phyloP scores from a whole-genome alignment of 1,140 invertebrate genomes.

The Neelides sp. region DNA sequence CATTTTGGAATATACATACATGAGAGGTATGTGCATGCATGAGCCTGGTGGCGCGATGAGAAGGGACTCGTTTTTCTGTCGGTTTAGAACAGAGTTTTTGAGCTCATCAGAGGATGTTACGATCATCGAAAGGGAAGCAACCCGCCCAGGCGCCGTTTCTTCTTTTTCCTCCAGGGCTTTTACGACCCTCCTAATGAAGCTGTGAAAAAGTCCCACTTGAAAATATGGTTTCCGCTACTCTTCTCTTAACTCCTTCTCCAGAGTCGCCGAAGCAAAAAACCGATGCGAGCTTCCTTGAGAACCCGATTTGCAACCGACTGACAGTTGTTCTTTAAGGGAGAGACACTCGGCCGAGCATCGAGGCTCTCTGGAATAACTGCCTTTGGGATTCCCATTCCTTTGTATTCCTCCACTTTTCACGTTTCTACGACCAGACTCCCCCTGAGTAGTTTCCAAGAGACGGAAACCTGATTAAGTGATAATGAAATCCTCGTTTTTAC shows the following conservation, averaged over 20 bases:
- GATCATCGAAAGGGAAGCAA: conserved; percentile 31
- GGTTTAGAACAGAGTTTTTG: neutral
- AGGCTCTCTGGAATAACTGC: too few species aligned
- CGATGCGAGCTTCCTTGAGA: conserved; percentile 19
- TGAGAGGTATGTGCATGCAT: too few species aligned
- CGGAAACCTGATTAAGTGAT: conserved; percentile 25
- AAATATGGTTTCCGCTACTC: conserved; percentile 29
- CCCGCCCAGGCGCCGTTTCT: conserved; percentile 31
- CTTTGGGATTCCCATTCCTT: too few species aligned
- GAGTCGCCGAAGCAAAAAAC: neutral
- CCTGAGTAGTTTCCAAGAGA: neutral
- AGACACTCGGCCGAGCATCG: too few species aligned
- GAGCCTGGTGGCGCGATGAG: neutral
- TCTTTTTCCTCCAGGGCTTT: conserved; percentile 29
- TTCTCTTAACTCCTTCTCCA: conserved; percentile 5
- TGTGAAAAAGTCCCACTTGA: conserved; percentile 28
- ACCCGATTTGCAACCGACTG: conserved; percentile 24
- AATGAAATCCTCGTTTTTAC: conserved; percentile 22
- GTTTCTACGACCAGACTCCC: too few species aligned
- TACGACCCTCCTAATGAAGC: conserved; percentile 31
- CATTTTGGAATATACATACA: too few species aligned
- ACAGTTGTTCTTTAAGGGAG: too few species aligned
- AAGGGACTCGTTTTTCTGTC: neutral
- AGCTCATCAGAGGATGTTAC: conserved; percentile 29
- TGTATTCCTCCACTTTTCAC: too few species aligned